Evolutionary conservation across 2,113 vertebrate species (phyloP), one percentile per base, ranked within the genome.

Genomic region (Tautogolabrus adspersus): DNA sequence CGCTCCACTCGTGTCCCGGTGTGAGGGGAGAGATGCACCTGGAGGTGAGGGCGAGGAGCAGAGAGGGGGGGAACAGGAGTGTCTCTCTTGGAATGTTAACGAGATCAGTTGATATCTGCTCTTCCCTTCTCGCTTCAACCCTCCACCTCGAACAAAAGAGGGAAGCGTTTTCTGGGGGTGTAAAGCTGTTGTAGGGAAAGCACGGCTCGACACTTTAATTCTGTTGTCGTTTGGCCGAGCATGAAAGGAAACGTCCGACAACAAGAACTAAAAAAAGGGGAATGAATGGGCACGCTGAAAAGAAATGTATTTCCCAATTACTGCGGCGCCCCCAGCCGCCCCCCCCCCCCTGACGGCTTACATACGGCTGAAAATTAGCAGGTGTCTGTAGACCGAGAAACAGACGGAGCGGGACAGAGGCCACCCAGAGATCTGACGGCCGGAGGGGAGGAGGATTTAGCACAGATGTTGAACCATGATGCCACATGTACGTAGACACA

Each of bases 61-160:
- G 60, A 46, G 34, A 16, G 74, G 72, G 5, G 6, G 67, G 68
- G 75, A 16, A 60, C 65, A 46, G 86, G 85, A 92, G 89, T 63
- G 82, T 92, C 88, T 95, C 85, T 92, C 84, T 92, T 85, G 92
- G 94, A 94, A 95, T 95, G 93, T 94, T 95, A 94, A 94, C 93
- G 91, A 94, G 93, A 92, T 91, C 88, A 91, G 78, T 94, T 89
- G 71, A 90, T 92, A 91, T 92, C 89, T 88, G 80, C 80, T 85
- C 85, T 79, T 85, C 81, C 79, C 86, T 34, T 87, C 71, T 79
- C 70, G 59, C 81, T 67, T 64, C 81, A 44, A 47, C 78, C 54
- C 70, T 75, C 74, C 74, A 70, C 77, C 63, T 80, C 44, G 60
- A 89, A 93, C 91, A 93, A 94, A 89, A 83, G 77, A 34, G 55